Evolutionary conservation across 1,140 invertebrate genomes (phyloP).

Genomic region (Babylonia areolata): DNA sequence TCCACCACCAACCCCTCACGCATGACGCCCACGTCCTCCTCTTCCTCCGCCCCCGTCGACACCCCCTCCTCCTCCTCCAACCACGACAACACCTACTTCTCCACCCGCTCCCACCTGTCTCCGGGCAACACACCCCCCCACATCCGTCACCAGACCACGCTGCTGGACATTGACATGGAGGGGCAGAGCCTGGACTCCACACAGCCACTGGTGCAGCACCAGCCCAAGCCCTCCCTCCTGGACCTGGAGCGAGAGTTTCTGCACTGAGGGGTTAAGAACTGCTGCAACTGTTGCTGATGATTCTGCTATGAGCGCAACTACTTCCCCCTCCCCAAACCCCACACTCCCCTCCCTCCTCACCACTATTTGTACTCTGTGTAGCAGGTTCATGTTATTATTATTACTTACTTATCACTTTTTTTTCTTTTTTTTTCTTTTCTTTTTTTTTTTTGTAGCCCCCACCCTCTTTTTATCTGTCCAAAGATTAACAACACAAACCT

Average conservation of each 20-base stretch:
- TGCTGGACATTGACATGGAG: conserved; percentile 82
- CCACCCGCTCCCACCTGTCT: conserved; percentile 68
- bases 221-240: conserved; percentile 36
- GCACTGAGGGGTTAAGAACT: no score
- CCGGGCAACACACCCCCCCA: conserved; percentile 74
- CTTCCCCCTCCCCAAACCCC: not conserved
- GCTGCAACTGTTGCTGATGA: not conserved
- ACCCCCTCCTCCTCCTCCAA: conserved; percentile 41
- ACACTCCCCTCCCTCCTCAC: not conserved
- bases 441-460: no score
- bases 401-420: no score
- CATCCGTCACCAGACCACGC: conserved; percentile 75
- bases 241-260: conserved; percentile 49
- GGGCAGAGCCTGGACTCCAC: conserved; percentile 82
- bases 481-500: no score
- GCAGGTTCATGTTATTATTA: no score
- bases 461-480: no score
- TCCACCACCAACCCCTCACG: conserved; percentile 38
- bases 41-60: conserved; percentile 42
- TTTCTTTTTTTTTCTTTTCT: no score
- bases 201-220: conserved; percentile 77
- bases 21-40: conserved; percentile 40
- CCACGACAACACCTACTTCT: conserved; percentile 62
- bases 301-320: no score
- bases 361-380: no score